Conservation (phyloP, 1,140 invertebrate species). For the Drosophila subpulchrella region DNA sequence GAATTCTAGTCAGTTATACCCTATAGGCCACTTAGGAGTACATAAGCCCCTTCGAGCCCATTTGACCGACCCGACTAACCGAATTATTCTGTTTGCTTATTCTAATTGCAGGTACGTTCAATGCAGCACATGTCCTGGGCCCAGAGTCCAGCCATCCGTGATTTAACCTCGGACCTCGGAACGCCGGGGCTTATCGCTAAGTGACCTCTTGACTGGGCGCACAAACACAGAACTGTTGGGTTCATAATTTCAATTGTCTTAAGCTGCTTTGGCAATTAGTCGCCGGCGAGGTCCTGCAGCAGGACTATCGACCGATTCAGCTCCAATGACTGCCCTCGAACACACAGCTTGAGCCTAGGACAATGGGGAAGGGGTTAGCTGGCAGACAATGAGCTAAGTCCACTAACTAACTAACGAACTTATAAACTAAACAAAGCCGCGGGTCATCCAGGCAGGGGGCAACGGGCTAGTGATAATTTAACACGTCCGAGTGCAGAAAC, state of each 20-base stretch:
- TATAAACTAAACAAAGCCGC: constrained; percentile 75
- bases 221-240: constrained; percentile 32
- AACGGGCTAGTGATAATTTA: constrained; percentile 61
- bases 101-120: constrained; percentile 56
- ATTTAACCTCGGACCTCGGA: constrained; percentile 4
- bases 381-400: constrained; percentile 41
- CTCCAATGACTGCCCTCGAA: constrained; percentile 44
- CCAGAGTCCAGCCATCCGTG: constrained; percentile 30
- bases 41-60: constrained; percentile 9
- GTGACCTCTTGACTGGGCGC: constrained; percentile 54
- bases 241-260: constrained; percentile 77
- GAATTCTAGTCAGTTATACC: not conserved
- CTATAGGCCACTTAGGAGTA: constrained; percentile 11
- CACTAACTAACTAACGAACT: constrained; percentile 73
- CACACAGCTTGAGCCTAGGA: not conserved
- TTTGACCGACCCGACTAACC: constrained; percentile 29
- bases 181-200: constrained; percentile 60
- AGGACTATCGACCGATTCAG: constrained; percentile 56
- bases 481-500: constrained; percentile 53
- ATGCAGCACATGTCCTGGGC: constrained; percentile 19
- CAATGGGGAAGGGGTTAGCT: constrained; percentile 6
- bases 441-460: constrained; percentile 38
- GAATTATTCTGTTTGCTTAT: constrained; percentile 25
- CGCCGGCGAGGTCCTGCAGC: constrained; percentile 21
- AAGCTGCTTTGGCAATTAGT: constrained; percentile 76